Conservation (phyloP, 2,797 vertebrate species). For the Uromys caudimaculatus region DNA sequence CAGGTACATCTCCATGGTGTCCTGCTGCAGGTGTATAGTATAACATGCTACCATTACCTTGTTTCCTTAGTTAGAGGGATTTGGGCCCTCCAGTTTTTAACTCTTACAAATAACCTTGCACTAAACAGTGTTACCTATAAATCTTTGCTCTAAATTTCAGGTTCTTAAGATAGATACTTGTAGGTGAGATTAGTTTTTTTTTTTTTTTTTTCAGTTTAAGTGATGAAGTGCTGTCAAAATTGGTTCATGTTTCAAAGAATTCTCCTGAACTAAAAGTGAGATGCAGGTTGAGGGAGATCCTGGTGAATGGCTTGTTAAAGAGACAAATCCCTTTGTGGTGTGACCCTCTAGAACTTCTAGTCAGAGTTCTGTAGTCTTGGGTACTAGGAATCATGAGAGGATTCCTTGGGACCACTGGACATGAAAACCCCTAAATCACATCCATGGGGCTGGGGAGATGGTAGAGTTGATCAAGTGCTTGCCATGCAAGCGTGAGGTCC, state of each 20-base stretch:
- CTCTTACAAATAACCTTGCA: constrained; percentile 4
- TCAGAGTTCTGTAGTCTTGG: not conserved
- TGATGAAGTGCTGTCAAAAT: not conserved
- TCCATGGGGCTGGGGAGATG: not conserved
- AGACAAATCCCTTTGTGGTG: not conserved
- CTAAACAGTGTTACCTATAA: not conserved
- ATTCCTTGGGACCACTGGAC: not conserved
- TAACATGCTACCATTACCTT: not conserved
- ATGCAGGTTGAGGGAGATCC: not conserved
- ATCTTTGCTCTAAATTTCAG: constrained; percentile 18
- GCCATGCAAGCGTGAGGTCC: not conserved
- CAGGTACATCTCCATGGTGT: not conserved
- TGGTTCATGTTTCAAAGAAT: not conserved
- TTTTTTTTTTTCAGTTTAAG: not conserved
- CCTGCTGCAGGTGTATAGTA: not conserved
- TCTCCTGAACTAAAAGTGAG: not conserved
- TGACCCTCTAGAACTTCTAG: not conserved
- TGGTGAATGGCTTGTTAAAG: not conserved
- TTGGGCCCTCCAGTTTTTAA: constrained; percentile 20
- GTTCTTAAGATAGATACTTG: not conserved
- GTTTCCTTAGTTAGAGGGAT: not conserved
- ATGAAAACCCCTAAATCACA: not conserved
- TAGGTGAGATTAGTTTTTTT: not conserved
- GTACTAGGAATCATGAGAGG: not conserved
- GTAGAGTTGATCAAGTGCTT: not conserved